phyloP scores from a whole-genome alignment of 2,888 invertebrate genomes.

The Hypsopygia costalis region DNA sequence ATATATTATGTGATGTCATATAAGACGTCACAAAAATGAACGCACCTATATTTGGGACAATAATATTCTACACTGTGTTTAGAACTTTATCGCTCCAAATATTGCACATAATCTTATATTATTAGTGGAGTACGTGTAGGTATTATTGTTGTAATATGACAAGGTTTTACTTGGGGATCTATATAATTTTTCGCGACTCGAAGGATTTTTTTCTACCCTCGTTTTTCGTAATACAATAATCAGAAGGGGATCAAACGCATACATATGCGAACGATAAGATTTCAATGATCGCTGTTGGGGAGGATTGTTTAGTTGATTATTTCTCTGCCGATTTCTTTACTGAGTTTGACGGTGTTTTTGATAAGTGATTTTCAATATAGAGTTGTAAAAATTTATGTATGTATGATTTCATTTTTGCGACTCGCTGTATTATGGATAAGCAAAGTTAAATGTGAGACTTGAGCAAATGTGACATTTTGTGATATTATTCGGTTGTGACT shows the following conservation, averaged over 20 bases:
- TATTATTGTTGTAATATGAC: neutral
- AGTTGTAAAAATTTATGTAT: too few species aligned
- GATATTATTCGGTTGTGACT: too few species aligned
- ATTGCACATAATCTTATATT: neutral
- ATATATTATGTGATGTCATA: conserved; percentile 61
- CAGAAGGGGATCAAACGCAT: conserved; percentile 74
- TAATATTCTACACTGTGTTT: too few species aligned
- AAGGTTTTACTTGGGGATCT: neutral
- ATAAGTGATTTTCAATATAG: neutral
- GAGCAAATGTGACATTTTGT: too few species aligned
- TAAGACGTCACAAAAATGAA: conserved; percentile 9
- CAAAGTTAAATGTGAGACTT: too few species aligned
- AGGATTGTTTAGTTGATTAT: neutral
- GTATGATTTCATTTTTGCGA: too few species aligned
- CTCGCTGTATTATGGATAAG: too few species aligned
- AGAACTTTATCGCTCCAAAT: neutral
- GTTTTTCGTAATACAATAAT: conserved; percentile 72
- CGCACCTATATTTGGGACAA: neutral
- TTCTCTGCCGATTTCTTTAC: neutral
- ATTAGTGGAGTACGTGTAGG: too few species aligned
- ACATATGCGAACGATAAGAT: conserved; percentile 70
- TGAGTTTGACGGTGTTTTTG: neutral
- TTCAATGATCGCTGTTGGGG: conserved; percentile 30
- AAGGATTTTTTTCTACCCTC: conserved; percentile 57
- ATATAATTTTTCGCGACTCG: neutral